Evolutionary conservation across 2,797 vertebrate species (phyloP).

Genomic region (Acipenser oxyrinchus): DNA sequence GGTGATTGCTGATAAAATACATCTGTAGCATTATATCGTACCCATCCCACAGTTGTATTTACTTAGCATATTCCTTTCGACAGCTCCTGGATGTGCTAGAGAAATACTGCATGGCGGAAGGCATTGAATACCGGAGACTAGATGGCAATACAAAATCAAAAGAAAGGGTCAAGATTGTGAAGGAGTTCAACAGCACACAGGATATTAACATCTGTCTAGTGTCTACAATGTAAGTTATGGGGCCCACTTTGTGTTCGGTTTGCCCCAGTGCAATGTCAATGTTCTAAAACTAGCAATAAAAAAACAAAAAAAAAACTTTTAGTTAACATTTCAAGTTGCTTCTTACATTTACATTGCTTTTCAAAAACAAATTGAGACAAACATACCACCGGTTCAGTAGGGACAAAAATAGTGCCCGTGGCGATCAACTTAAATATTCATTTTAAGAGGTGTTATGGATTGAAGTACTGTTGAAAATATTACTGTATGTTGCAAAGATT

Average conservation of each 20-base stretch:
- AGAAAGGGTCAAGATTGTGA: constrained; percentile 83
- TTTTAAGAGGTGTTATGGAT: no score
- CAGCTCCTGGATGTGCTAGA: constrained; percentile 85
- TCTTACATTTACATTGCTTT: neutral
- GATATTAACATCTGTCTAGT: constrained; percentile 87
- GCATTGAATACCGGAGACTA: constrained; percentile 82
- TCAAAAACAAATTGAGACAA: no score
- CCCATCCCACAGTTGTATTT: neutral
- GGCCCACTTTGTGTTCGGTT: constrained; percentile 1
- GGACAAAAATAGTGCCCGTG: no score
- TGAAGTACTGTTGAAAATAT: no score
- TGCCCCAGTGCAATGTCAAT: neutral
- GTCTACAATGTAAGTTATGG: constrained; percentile 83
- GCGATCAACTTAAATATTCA: no score
- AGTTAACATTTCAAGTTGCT: neutral
- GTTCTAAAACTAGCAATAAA: neutral
- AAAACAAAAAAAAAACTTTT: neutral
- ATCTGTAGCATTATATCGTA: no score
- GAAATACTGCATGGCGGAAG: constrained; percentile 87
- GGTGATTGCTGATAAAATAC: no score
- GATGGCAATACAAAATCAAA: constrained; percentile 87
- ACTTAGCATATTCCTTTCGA: constrained; percentile 9
- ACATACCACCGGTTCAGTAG: no score
- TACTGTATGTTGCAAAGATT: no score
- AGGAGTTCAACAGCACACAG: constrained; percentile 78